These are phyloP conservation scores for Manacus vitellinus DNA, from an alignment of 2,113 vertebrate species.

Conservation along the genomic window DNA sequence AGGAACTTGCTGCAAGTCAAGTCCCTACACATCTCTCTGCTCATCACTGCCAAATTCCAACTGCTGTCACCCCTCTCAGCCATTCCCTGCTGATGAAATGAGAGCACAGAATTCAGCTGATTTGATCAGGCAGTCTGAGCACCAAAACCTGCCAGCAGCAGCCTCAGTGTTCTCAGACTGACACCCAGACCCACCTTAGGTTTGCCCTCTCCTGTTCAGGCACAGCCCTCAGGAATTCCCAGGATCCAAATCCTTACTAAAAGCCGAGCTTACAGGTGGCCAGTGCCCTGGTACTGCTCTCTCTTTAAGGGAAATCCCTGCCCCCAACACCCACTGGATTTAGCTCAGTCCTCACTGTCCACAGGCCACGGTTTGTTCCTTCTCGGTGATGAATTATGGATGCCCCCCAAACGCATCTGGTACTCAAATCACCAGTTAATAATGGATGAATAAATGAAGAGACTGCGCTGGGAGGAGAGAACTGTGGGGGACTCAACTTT, in stretches of 20 bases:
- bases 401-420: not conserved
- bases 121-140: not conserved
- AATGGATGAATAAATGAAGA: conserved; percentile 64
- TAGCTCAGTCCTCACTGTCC: not conserved
- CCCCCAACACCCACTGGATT: not conserved
- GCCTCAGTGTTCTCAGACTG: not conserved
- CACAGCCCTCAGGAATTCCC: not conserved
- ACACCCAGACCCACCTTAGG: not conserved
- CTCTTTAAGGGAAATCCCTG: not conserved
- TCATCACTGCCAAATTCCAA: not conserved
- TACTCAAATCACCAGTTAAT: conserved; percentile 70
- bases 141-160: not conserved
- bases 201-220: not conserved
- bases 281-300: not conserved
- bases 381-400: conserved; percentile 58
- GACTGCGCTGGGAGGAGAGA: conserved; percentile 24
- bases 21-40: not conserved
- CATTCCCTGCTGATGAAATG: not conserved
- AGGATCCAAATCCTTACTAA: not conserved
- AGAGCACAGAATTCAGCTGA: not conserved
- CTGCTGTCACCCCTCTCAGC: not conserved
- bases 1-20: not conserved
- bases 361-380: not conserved
- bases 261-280: not conserved
- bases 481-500: conserved; percentile 55